These are phyloP conservation scores for Orchestia grillus DNA, from an alignment of 1,140 invertebrate genomes.

Conservation along the genomic window DNA sequence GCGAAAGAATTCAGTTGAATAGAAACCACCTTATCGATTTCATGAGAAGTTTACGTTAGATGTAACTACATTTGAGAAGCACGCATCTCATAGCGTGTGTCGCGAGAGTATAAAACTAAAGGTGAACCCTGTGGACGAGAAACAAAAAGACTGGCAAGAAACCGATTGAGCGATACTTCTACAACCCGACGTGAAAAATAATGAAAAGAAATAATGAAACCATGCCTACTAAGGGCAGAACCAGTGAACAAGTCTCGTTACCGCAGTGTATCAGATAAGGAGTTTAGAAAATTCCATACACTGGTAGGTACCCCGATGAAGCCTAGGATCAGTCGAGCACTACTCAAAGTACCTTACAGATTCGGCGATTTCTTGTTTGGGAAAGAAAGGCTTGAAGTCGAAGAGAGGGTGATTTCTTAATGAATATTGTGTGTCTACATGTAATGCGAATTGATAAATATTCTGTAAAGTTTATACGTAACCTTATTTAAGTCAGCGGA, in stretches of 20 bases:
- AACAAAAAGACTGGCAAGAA: not conserved
- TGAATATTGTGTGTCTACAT: not conserved
- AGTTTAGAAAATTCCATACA: not conserved
- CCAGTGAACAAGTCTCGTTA: not conserved
- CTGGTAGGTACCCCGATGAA: not conserved
- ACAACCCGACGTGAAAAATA: not conserved
- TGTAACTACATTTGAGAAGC: not conserved
- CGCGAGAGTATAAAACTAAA: not conserved
- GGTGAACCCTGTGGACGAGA: not conserved
- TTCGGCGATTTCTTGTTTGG: not conserved
- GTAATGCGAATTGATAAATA: not conserved
- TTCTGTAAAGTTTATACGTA: not conserved
- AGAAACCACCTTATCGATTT: not conserved
- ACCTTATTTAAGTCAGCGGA: not conserved
- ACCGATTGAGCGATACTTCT: not conserved
- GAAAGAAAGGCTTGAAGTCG: not conserved
- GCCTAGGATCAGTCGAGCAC: not conserved
- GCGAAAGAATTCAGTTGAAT: not conserved
- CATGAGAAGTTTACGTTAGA: not conserved
- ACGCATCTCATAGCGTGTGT: not conserved
- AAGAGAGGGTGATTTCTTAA: not conserved
- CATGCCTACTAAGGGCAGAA: not conserved
- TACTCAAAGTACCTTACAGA: not conserved
- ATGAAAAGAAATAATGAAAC: not conserved
- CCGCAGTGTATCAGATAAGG: not conserved